Evolutionary conservation across 1,140 invertebrate genomes (phyloP), one percentile per base, ranked within the genome.

Genomic region (Dinoponera quadriceps): DNA sequence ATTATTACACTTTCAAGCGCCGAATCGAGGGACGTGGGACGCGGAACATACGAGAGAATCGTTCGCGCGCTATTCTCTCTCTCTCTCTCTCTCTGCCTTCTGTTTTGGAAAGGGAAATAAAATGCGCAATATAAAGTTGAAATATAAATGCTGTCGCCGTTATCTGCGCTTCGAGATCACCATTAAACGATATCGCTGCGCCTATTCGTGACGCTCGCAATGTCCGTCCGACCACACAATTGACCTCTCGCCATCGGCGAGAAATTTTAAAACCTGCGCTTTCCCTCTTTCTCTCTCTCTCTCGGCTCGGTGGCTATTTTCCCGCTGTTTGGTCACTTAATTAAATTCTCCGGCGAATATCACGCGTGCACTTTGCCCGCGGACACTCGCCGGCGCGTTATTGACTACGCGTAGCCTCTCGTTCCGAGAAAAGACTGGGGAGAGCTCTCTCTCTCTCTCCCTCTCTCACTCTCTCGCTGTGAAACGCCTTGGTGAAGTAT

Each of bases 301-400:
- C n/a, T 51, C 49, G 75, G 22, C 75, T 69, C 44, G 29, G 33
- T 33, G 59, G 60, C 4, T 44, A 44, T 65, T 65, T 69, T 55
- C 63, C 51, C 22, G 62, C 0, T 80, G 75, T 80, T 80, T 80
- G 75, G 27, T 29, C 75, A 51, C 75, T 80, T 80, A 71, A 80
- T 80, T 80, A 80, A 80, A 80, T 80, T 80, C 65, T 80, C 75
- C 65, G 51, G 65, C 33, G 27, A 80, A 80, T 80, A 59, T 80
- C 54, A 5, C 75, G 65, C 29, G 65, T 51, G 65, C 29, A 69
- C 75, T 80, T 80, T 27, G 62, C 54, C 49, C 57, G 25, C 71
- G 57, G 65, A 60, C 65, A 68, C 48, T 66, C 49, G 18, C 22
- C 51, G 63, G 63, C 48, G 22, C 65, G 49, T 80, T 80, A 80